Evolutionary conservation across 1,140 invertebrate genomes (phyloP), one percentile per base, ranked within the genome.

Genomic region (Brachionus sp.): DNA sequence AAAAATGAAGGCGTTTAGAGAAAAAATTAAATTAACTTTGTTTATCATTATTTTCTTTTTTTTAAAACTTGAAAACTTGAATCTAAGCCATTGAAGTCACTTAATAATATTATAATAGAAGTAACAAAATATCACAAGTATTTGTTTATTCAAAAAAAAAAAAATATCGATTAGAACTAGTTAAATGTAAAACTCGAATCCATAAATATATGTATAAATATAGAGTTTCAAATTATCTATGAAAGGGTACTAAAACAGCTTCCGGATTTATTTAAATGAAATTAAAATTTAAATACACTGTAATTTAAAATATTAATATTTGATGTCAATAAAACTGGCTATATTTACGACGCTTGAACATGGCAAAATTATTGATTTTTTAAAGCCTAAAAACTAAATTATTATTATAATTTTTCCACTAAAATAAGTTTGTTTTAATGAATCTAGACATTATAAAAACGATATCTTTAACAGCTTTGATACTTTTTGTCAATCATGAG

Each of bases 331-430:
- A 57, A 57, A 57, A 57, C 50, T 57, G 50, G 9, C 50, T 57
- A 19, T 7, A 57, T 57, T 57, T 23, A 25, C 50, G 50, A 57
- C 16, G 50, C 50, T 37, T 12, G 16, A 70, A 39, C n/a, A 70
- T 66, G 66, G 35, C 33, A 70, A 16, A 37, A 70, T 70, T 70
- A 70, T 70, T 70, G 66, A 70, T 70, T 70, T 70, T 70, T 70
- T 70, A 44, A 39, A 39, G 66, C 66, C 12, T 70, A 57, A 57
- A 57, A n/a, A n/a, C 42, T 66, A 13, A 66, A 68, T 33, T 33
- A 68, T 70, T 70, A 70, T 37, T 16, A 70, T 70, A 39, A 70
- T 70, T 70, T 70, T 39, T 23, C 16, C 9, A 23, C 44, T 50
- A 57, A 57, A 57, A 57, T 25, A 57, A 57, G 50, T 57, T 57